Conservation (phyloP, 2,113 vertebrate genomes). For the Scortum barcoo region DNA sequence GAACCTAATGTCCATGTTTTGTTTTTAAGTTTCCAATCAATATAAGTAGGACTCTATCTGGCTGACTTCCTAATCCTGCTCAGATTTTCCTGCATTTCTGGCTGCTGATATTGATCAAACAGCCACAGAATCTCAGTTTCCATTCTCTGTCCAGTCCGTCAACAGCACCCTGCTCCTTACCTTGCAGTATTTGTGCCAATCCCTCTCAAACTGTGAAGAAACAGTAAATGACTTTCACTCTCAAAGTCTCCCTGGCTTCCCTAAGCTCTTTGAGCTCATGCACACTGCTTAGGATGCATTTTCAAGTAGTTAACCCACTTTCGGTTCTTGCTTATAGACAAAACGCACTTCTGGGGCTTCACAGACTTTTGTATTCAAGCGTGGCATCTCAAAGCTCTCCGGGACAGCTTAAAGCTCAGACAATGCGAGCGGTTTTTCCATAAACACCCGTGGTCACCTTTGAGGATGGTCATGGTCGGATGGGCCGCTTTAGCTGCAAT, state of each 20-base stretch:
- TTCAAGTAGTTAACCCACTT: constrained; percentile 70
- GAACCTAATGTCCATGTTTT: not conserved
- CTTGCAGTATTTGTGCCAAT: constrained; percentile 30
- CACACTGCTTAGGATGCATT: constrained; percentile 60
- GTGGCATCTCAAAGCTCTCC: constrained; percentile 19
- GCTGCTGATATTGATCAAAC: constrained; percentile 21
- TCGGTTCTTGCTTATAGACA: constrained; percentile 54
- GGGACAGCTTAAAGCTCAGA: constrained; percentile 47
- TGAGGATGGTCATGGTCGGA: constrained; percentile 28
- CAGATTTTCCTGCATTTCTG: not conserved
- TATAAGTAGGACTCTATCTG: not conserved
- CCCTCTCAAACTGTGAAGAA: constrained; percentile 53
- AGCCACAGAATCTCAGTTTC: constrained; percentile 1
- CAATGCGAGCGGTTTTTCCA: constrained; percentile 40
- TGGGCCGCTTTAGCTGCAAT: constrained; percentile 32
- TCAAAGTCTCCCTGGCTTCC: constrained; percentile 48
- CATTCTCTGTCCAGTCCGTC: constrained; percentile 13
- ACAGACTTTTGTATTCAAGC: constrained; percentile 45
- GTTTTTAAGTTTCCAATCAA: not conserved
- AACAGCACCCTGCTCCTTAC: constrained; percentile 28
- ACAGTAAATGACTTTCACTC: constrained; percentile 58
- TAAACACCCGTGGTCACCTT: constrained; percentile 44
- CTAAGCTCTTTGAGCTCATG: constrained; percentile 60
- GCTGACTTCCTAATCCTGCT: constrained; percentile 2
- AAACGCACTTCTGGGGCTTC: constrained; percentile 59